Conservation (phyloP, 2,113 vertebrate genomes). For the Numida meleagris region DNA sequence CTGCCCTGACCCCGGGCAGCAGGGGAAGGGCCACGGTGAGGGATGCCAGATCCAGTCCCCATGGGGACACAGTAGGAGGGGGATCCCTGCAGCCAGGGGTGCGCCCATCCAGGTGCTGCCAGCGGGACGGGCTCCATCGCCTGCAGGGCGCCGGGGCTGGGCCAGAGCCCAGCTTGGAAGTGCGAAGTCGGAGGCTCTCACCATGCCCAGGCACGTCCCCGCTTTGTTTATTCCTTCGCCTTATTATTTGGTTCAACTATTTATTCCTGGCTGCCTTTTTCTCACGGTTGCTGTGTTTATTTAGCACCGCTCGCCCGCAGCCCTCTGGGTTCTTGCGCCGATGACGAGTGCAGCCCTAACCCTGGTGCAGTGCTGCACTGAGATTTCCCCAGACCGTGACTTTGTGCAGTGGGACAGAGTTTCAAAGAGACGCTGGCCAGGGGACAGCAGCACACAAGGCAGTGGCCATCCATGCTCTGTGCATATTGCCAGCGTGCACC, state of each 20-base stretch:
- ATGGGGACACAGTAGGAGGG: not conserved
- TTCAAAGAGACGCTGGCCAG: not conserved
- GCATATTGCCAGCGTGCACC: rapidly evolving
- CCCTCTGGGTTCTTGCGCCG: rapidly evolving
- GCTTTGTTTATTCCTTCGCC: slow-evolving; percentile 53
- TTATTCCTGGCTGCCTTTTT: slow-evolving; percentile 59
- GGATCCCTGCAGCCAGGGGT: slow-evolving; percentile 10
- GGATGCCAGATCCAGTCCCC: too few relatives aligned
- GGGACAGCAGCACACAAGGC: not conserved
- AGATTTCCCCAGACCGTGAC: not conserved
- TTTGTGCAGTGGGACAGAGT: not conserved
- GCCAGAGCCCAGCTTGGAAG: not conserved
- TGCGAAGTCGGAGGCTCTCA: not conserved
- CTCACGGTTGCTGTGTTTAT: slow-evolving; percentile 60
- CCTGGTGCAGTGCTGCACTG: rapidly evolving
- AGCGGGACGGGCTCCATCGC: not conserved
- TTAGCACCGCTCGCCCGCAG: not conserved
- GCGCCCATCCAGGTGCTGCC: rapidly evolving
- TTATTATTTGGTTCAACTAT: slow-evolving; percentile 58
- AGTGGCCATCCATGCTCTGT: rapidly evolving
- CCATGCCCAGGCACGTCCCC: slow-evolving; percentile 27
- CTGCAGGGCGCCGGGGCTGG: not conserved
- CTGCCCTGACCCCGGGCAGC: slow-evolving; percentile 12
- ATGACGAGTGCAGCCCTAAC: not conserved
- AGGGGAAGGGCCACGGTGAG: not conserved